Conservation (phyloP, 2,113 vertebrate species). For the Xerus inauris region DNA sequence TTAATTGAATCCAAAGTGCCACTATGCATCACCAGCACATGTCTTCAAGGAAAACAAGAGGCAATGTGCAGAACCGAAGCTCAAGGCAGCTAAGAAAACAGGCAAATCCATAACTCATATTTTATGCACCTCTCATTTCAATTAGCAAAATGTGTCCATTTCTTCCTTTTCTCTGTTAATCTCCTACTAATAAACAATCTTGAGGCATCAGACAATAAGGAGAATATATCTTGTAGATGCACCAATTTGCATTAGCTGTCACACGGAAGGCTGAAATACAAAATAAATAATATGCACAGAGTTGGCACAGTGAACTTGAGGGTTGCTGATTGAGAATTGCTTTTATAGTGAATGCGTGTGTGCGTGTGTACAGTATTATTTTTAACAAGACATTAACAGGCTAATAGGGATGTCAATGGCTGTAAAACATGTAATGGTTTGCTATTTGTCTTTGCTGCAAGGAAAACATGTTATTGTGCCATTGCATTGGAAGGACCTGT, state of each 20-base stretch:
- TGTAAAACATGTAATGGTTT: constrained; percentile 40
- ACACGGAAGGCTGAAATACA: constrained; percentile 42
- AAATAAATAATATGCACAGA: constrained; percentile 45
- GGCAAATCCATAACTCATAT: constrained; percentile 1
- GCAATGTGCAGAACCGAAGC: not conserved
- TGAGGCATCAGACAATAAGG: constrained; percentile 6
- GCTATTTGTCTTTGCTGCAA: constrained; percentile 37
- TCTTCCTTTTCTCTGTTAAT: constrained; percentile 46
- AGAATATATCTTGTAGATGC: constrained; percentile 55
- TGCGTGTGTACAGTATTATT: constrained; percentile 40
- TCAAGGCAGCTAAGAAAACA: not conserved
- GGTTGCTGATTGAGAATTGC: not conserved
- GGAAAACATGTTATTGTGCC: not conserved
- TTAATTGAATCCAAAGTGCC: constrained; percentile 1
- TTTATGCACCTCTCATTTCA: constrained; percentile 53
- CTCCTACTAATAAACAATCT: constrained; percentile 58
- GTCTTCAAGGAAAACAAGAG: constrained; percentile 1
- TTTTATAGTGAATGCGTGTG: not conserved
- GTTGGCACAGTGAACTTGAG: not conserved
- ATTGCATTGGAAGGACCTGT: not conserved
- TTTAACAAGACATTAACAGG: constrained; percentile 62
- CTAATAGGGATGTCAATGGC: constrained; percentile 20
- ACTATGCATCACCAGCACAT: not conserved
- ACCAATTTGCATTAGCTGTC: constrained; percentile 59
- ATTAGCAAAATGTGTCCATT: not conserved